Base-by-base conservation (phyloP, 2,113 vertebrate species). In the Pterophyllum scalare region DNA sequence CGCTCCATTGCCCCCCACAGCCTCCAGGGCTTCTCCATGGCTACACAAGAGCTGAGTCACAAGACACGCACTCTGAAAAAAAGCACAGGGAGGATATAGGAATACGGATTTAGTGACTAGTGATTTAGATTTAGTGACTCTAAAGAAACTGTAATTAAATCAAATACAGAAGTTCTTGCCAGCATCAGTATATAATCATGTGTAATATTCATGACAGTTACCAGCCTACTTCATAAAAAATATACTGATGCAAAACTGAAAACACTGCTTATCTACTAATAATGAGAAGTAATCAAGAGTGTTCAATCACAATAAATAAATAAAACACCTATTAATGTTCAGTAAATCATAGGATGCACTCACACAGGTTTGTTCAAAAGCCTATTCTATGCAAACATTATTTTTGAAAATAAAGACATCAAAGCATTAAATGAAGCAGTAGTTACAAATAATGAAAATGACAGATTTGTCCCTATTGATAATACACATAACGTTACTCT, bases 11-110 rank as follows among this genome's bases (percentile, higher is more conserved):
- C 95, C 87, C 94, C 97, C 97, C 98, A 99, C 89, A 98, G 95
- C 96, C 97, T 96, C 97, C 97, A 98, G 91, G 97, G 96, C 95
- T 99, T 99, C 96, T 99, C 98, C 98, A 99, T 99, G 83, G 95
- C 95, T 79, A 46, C 24, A 75, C 78, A 57, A 80, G 52, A 82
- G 84, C 83, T 82, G 87, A 86, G 81, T 94, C 90, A 94, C 80
- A 88, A 79, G 19, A 82, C 46, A 57, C 75, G 85, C 40, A 82
- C 74, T 58, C 93, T 95, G 85, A 3, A 83, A 78, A 52, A 70
- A 90, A 1, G 86, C 19, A 90, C 9, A 77, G 4, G 83, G 17
- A 24, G 22, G 26, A 33, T 14, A 26, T 6, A n/a, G 15, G 62
- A 3, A 49, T 15, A 22, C 4, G 8, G 14, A 5, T 61, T 70